Evolutionary conservation across 2,888 invertebrate genomes (phyloP).

Genomic region (Gastracanthus pulcherrimus): DNA sequence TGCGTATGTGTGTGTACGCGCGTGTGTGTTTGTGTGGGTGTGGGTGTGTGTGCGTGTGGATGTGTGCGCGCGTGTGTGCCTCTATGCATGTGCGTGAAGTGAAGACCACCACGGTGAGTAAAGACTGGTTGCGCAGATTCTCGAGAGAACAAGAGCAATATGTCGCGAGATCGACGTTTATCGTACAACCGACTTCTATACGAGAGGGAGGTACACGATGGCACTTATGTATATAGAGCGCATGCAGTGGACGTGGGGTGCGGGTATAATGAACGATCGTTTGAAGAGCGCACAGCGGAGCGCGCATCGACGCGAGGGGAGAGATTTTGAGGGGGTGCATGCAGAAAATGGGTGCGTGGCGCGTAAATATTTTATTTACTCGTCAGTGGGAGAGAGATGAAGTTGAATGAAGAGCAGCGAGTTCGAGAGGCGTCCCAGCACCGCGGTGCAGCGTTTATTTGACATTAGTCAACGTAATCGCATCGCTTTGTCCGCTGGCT

Average conservation of each 20-base stretch:
- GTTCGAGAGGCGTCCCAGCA: too few relatives aligned
- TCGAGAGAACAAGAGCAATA: background rate
- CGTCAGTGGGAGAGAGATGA: background rate
- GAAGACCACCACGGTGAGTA: too few relatives aligned
- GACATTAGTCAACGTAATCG: background rate
- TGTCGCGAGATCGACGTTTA: constrained; percentile 1
- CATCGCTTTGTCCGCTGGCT: background rate
- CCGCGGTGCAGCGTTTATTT: background rate
- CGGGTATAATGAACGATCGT: background rate
- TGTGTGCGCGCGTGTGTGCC: too few relatives aligned
- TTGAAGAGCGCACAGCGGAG: too few relatives aligned
- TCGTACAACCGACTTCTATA: background rate
- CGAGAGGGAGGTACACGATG: background rate
- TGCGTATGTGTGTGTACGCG: too few relatives aligned
- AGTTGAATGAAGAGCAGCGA: background rate
- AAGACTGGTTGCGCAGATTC: background rate
- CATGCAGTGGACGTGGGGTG: background rate
- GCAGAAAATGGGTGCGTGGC: background rate
- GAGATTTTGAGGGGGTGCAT: background rate
- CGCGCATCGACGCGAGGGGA: background rate
- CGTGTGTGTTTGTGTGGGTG: too few relatives aligned
- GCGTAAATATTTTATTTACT: background rate
- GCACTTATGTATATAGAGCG: background rate
- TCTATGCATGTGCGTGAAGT: too few relatives aligned
- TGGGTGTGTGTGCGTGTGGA: too few relatives aligned